Base-by-base conservation (phyloP, 2,888 invertebrate genomes). In the Ormyrus nitidulus region DNA sequence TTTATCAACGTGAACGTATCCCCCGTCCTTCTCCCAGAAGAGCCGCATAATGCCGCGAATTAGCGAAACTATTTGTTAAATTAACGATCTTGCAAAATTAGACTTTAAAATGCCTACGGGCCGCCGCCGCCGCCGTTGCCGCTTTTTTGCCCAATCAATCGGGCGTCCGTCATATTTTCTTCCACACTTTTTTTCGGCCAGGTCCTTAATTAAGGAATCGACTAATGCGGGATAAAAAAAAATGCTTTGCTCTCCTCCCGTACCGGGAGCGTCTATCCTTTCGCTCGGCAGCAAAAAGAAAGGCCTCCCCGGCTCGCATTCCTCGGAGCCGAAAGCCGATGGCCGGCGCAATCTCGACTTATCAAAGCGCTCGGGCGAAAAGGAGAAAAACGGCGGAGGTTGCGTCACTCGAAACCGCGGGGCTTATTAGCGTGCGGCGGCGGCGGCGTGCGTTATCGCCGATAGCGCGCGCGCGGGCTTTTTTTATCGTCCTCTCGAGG, bases 371-470 rank as follows among this genome's bases (percentile, higher is more conserved):
- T 13, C 46, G n/a, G 44, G 34, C 34, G 6, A 34, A 13, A 19
- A 19, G 6, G 49, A 65, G 58, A 34, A 73, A 69, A 69, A 69
- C 11, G 70, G 44, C 58, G 54, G 69, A 77, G 46, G 69, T 68
- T 53, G 70, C 64, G 58, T 46, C 62, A 34, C 34, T 34, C 34
- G 34, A 56, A 61, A 34, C 44, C 48, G 65, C 34, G 34, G 34
- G 34, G 8, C 65, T 74, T 74, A 74, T 74, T 74, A 74, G 73
- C 65, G 54, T 34, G 44, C 58, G 19, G 19, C 19, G 19, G 19
- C 19, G 34, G 19, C 56, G 59, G 49, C 73, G 73, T 74, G 73
- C 73, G 73, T 74, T 74, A 74, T 74, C 73, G 64, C 19, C 73
- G 71, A 72, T 72, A 72, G 61, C 54, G 68, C 44, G 48, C 44